Conservation (phyloP, 2,888 invertebrate species). For the Callyntrura sp. region DNA sequence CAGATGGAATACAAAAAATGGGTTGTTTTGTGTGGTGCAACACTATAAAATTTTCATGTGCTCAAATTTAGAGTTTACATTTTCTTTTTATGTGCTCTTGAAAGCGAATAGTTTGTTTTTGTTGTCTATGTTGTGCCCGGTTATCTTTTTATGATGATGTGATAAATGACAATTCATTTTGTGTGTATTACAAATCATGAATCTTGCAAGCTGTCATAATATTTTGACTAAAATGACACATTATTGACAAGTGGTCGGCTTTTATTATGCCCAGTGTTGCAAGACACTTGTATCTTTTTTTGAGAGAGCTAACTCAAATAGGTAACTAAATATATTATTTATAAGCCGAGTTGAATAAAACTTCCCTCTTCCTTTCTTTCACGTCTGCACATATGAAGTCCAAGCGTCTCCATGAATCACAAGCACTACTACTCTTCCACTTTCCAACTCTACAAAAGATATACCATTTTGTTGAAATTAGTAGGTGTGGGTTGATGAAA, state of each 20-base stretch:
- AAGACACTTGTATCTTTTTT: conserved; percentile 11
- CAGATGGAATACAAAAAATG: too few relatives aligned
- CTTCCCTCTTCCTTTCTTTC: conserved; percentile 53
- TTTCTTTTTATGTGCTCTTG: background rate
- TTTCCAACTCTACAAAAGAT: background rate
- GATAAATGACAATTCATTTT: conserved; percentile 35
- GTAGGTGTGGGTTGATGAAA: conserved; percentile 58
- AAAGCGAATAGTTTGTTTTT: background rate
- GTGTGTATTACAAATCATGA: conserved; percentile 19
- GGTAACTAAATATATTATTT: background rate
- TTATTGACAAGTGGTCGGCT: conserved; percentile 66
- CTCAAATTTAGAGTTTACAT: background rate
- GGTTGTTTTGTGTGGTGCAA: too few relatives aligned
- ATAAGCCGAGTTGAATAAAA: background rate
- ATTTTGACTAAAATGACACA: conserved; percentile 70
- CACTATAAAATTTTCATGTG: too few relatives aligned
- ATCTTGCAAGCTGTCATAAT: conserved; percentile 61
- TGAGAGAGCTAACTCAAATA: background rate
- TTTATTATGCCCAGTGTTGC: conserved; percentile 26
- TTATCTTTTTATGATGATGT: conserved; percentile 44
- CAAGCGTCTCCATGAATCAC: too few relatives aligned
- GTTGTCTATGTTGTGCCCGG: background rate
- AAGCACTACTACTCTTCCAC: background rate
- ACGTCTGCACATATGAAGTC: background rate
- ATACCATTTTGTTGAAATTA: conserved; percentile 31